Percentiles rank a stretch among this genome's conserved stretches.
Evolutionary conservation across 2,113 vertebrate species (phyloP).

Genomic region (Hyperopisus bebe): DNA sequence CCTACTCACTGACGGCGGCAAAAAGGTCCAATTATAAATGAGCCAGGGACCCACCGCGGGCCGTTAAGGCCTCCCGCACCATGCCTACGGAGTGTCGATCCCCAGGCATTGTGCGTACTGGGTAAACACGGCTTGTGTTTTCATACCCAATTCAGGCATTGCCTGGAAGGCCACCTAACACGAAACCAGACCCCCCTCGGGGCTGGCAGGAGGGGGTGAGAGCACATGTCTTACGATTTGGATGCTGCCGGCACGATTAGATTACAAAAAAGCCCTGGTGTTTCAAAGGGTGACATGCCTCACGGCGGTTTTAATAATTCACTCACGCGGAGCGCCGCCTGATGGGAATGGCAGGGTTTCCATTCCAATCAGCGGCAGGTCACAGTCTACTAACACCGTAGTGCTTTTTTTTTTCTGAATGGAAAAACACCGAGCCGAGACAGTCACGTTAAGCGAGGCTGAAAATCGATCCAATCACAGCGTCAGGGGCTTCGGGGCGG

Average conservation of each 20-base stretch:
- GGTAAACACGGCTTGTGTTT: constrained; percentile 1
- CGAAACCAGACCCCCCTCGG: not conserved
- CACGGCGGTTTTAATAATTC: not conserved
- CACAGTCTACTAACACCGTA: not conserved
- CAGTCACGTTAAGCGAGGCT: not conserved
- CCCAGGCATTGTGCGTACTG: not conserved
- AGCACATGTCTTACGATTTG: not conserved
- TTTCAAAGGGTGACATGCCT: constrained; percentile 10
- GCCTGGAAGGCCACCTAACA: not conserved
- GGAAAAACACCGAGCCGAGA: not conserved
- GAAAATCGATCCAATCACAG: constrained; percentile 1
- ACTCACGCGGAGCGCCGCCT: not conserved
- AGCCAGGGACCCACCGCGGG: not conserved
- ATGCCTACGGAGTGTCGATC: not conserved
- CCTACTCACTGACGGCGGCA: not conserved
- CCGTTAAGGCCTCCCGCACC: not conserved
- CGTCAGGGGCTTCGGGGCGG: not conserved
- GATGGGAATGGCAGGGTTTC: constrained; percentile 5
- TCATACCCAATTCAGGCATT: not conserved
- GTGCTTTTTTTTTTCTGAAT: constrained; percentile 1
- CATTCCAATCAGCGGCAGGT: not conserved
- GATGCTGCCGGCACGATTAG: not conserved
- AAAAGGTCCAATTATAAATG: not conserved
- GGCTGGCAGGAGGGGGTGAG: not conserved
- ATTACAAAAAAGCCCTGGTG: not conserved